Conservation (phyloP, 2,888 invertebrate genomes). For the Brenthis ino region DNA sequence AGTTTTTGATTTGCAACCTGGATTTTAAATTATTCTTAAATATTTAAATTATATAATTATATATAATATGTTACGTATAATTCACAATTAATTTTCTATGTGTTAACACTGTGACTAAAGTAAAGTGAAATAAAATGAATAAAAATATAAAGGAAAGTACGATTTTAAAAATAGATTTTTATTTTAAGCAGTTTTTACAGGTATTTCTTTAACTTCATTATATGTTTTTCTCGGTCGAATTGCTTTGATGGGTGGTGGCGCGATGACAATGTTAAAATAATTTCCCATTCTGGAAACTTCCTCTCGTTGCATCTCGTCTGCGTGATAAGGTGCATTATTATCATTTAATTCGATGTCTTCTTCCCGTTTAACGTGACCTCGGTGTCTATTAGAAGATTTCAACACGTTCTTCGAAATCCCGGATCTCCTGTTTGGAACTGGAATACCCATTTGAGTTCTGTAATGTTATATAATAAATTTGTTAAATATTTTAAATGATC, state of each 20-base stretch:
- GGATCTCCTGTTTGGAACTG: constrained; percentile 61
- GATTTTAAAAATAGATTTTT: background rate
- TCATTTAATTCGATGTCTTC: constrained; percentile 52
- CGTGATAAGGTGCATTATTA: constrained; percentile 48
- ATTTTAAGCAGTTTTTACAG: constrained; percentile 49
- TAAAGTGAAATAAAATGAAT: no score
- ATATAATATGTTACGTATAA: no score
- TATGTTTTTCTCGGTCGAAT: constrained; percentile 67
- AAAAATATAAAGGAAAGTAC: no score
- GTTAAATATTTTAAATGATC: no score
- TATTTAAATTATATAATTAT: no score
- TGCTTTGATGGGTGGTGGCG: constrained; percentile 73
- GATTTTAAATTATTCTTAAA: no score
- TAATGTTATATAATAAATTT: background rate
- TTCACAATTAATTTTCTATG: no score
- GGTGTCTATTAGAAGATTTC: constrained; percentile 17
- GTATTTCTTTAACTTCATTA: constrained; percentile 50
- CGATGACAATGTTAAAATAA: constrained; percentile 77
- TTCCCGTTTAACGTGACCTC: constrained; percentile 51
- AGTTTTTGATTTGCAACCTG: no score
- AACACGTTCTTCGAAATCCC: constrained; percentile 38
- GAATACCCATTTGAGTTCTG: constrained; percentile 78
- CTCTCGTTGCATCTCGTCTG: constrained; percentile 57
- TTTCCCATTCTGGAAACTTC: constrained; percentile 75
- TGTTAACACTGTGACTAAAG: no score